Base-by-base conservation (phyloP, 2,113 vertebrate genomes). In the Myotis lucifugus region DNA sequence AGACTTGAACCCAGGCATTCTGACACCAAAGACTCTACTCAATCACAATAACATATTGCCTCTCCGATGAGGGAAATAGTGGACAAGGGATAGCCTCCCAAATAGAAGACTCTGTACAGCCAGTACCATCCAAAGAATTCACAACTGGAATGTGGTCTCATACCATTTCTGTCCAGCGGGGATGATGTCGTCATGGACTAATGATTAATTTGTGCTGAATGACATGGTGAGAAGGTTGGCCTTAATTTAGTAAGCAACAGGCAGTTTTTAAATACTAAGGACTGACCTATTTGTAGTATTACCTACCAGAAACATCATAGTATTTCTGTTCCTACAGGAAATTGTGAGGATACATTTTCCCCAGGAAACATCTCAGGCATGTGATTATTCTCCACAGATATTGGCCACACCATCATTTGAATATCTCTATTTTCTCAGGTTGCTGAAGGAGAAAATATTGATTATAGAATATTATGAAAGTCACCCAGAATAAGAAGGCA, bases 381-480 rank as follows among this genome's bases (percentile, higher is more conserved):
- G 81, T 93, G 96, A 93, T 90, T 97, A 91, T 97, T 96, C 94
- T 96, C 81, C 92, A 93, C 54, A 97, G 96, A 89, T 96, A 95
- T 97, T 97, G 97, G 97, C 96, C 82, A 84, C 96, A 87, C 70
- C 89, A 91, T 96, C 94, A 95, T 97, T 97, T 97, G 89, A 97
- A 98, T 96, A 81, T 81, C 83, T 88, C 97, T 97, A 97, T 98
- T 98, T 98, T 97, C 97, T 97, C 82, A 94, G 93, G 70, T 94
- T 97, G 93, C 96, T 98, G 96, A 98, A 97, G 97, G 94, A 98
- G 97, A 98, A 98, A 98, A 97, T 98, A 97, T 97, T 97, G 97
- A 98, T 98, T 98, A 95, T 83, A 54, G 11, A 92, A 98, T 95
- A 79, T 93, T 89, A 84, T 95, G 76, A 96, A 97, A 98, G 96